A percentile compares a stretch with the other conserved stretches of the same genome.
Conservation (phyloP, 2,888 invertebrate genomes). For the Sphaerophoria taeniata region DNA sequence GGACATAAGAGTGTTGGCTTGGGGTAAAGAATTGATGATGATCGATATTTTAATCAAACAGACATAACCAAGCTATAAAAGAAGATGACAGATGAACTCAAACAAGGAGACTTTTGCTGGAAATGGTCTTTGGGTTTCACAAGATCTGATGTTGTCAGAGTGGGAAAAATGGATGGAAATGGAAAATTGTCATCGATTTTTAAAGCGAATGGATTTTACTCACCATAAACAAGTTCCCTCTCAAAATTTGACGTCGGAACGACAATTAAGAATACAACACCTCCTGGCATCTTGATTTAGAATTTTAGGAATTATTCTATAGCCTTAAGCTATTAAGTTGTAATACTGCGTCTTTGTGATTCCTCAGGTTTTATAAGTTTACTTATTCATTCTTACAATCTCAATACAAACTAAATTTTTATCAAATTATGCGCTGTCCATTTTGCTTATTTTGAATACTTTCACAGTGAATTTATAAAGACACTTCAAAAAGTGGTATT, state of each 20-base stretch:
- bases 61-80: not conserved
- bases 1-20: not conserved
- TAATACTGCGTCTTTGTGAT: too few species aligned
- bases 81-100: not conserved
- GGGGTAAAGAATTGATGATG: conserved; percentile 8
- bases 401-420: too few species aligned
- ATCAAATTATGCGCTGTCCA: too few species aligned
- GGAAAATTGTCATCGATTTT: not conserved
- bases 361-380: too few species aligned
- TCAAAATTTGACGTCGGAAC: conserved; percentile 88
- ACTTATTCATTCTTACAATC: too few species aligned
- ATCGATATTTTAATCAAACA: not conserved
- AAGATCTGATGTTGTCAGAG: not conserved
- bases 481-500: too few species aligned
- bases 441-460: too few species aligned
- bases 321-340: too few species aligned
- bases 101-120: not conserved
- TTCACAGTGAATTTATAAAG: too few species aligned
- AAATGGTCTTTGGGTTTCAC: not conserved
- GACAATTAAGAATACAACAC: conserved; percentile 88
- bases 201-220: conserved; percentile 67
- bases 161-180: not conserved
- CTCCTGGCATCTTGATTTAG: conserved; percentile 83
- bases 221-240: conserved; percentile 83
- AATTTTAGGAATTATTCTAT: too few species aligned